phyloP scores from a whole-genome alignment of 92 coral and sea anemone genomes.

The Epizoanthus stellaris region DNA sequence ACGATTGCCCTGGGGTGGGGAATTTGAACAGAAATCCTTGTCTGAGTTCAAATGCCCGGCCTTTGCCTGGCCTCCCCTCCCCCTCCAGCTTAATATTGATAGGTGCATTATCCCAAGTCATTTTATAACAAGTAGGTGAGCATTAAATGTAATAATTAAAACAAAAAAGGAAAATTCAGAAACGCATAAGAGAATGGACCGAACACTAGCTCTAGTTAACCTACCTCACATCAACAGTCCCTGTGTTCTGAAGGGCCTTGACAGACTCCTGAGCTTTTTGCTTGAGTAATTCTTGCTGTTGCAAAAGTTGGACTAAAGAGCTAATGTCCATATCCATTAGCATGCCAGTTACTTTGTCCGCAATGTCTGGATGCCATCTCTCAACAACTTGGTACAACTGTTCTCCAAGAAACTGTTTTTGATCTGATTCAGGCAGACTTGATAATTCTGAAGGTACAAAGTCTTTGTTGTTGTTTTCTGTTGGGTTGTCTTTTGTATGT shows the following conservation, averaged over 20 bases:
- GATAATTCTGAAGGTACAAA: background rate
- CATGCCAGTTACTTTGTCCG: conserved; percentile 33
- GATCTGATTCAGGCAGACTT: conserved; percentile 16
- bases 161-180: too few species aligned
- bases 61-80: too few species aligned
- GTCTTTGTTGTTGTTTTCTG: conserved; percentile 10
- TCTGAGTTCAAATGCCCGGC: too few species aligned
- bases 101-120: too few species aligned
- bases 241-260: background rate
- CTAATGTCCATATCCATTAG: conserved; percentile 7
- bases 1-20: too few species aligned
- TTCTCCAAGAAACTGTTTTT: conserved; percentile 40
- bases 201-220: too few species aligned
- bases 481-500: background rate
- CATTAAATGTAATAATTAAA: too few species aligned
- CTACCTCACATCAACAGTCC: background rate
- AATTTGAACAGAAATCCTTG: too few species aligned
- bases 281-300: conserved; percentile 6
- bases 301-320: conserved; percentile 6
- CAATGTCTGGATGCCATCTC: conserved; percentile 35
- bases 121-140: too few species aligned
- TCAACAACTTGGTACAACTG: background rate
- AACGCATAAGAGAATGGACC: too few species aligned
- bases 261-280: conserved; percentile 27
- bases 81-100: too few species aligned